These are phyloP conservation scores for Characodon lateralis DNA, from an alignment of 2,797 vertebrate species.

Conservation along the genomic window DNA sequence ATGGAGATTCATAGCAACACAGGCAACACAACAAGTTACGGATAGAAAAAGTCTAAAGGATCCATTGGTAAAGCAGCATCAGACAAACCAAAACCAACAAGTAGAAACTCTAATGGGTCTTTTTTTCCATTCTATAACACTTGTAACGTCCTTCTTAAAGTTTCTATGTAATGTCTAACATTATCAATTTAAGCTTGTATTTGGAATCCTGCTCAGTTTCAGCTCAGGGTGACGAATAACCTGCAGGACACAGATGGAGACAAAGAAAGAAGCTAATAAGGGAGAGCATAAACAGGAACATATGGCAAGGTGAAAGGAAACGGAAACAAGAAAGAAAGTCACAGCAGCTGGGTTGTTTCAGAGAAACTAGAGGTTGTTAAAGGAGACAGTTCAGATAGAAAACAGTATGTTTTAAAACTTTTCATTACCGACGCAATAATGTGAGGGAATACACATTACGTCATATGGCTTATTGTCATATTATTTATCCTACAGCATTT, in stretches of 20 bases:
- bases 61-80: no score
- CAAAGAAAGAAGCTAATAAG: slow-evolving; percentile 13
- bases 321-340: slow-evolving; percentile 18
- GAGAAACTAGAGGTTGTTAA: slow-evolving; percentile 19
- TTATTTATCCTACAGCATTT: not conserved
- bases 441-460: not conserved
- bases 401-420: slow-evolving; percentile 3
- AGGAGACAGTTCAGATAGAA: slow-evolving; percentile 26
- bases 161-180: slow-evolving; percentile 28
- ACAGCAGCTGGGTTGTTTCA: slow-evolving; percentile 25
- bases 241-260: slow-evolving; percentile 1
- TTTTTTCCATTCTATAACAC: not conserved
- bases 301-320: slow-evolving; percentile 21
- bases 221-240: slow-evolving; percentile 13
- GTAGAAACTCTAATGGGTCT: not conserved
- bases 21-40: slow-evolving; percentile 26
- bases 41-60: not conserved
- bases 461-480: not conserved
- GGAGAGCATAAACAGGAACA: slow-evolving; percentile 24
- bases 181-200: slow-evolving; percentile 49
- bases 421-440: not conserved
- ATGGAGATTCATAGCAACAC: slow-evolving; percentile 52
- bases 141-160: slow-evolving; percentile 20
- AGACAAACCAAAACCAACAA: not conserved
- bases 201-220: slow-evolving; percentile 40